Conservation (phyloP, 2,888 invertebrate genomes). For the Pollenia griseotomentosa region DNA sequence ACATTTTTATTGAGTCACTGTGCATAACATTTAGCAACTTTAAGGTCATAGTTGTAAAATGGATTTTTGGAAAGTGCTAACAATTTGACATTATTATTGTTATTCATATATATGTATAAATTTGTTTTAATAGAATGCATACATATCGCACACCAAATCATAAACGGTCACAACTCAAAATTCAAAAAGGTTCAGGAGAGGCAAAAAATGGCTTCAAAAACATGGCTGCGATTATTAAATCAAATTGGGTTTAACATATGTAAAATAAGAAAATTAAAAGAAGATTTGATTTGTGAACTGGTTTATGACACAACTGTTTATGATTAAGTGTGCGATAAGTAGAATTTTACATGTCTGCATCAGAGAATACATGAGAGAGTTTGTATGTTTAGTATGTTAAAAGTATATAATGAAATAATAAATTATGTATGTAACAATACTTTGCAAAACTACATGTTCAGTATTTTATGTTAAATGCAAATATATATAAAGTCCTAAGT, state of each 20-base stretch:
- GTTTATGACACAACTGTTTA: no score
- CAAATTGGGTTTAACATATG: no score
- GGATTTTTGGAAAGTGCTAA: not conserved
- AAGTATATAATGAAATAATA: slow-evolving; percentile 41
- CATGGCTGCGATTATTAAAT: no score
- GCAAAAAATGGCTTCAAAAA: no score
- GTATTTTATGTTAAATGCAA: slow-evolving; percentile 1
- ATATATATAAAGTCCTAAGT: no score
- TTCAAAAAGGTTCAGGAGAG: no score
- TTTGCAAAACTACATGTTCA: not conserved
- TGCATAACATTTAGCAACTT: not conserved
- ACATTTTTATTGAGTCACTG: not conserved
- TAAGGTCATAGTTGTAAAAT: slow-evolving; percentile 7
- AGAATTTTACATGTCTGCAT: slow-evolving; percentile 4
- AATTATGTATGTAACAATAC: slow-evolving; percentile 22
- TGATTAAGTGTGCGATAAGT: not conserved
- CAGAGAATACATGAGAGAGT: not conserved
- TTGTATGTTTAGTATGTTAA: slow-evolving; percentile 8
- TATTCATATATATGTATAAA: not conserved
- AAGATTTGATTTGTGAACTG: no score
- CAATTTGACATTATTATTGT: not conserved
- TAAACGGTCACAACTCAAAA: no score
- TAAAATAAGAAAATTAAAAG: no score
- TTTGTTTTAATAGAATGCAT: no score
- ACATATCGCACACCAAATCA: no score